Conservation (phyloP, 2,888 invertebrate species). For the Lycaena phlaeas region DNA sequence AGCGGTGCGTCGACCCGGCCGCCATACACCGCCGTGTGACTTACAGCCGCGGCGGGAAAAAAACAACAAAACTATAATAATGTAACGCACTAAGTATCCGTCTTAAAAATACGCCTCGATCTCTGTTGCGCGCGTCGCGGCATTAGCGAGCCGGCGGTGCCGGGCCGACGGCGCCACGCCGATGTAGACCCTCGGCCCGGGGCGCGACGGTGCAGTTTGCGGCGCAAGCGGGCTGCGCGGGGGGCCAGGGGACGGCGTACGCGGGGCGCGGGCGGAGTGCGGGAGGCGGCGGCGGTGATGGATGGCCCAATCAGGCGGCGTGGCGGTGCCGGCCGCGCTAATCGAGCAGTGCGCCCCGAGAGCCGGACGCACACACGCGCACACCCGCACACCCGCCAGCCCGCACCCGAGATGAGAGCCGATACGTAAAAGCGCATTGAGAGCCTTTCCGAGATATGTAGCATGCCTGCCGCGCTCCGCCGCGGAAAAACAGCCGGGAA, state of each 20-base stretch:
- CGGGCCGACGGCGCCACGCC: no score
- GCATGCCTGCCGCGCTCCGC: conserved; percentile 21
- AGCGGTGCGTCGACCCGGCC: conserved; percentile 61
- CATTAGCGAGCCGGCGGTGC: conserved; percentile 46
- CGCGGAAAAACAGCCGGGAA: conserved; percentile 50
- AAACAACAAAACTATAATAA: conserved; percentile 66
- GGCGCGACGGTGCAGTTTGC: conserved; percentile 9
- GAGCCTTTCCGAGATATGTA: conserved; percentile 39
- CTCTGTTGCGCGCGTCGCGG: conserved; percentile 55
- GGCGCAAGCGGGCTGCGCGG: conserved; percentile 13
- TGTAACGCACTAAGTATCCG: conserved; percentile 70
- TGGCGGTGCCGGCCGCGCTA: conserved; percentile 64
- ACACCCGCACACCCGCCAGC: conserved; percentile 13
- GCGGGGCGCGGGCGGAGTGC: conserved; percentile 41
- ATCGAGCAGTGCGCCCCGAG: conserved; percentile 62
- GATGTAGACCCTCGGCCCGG: no score
- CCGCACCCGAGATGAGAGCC: conserved; percentile 18
- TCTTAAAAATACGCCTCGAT: conserved; percentile 68
- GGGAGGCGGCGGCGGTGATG: conserved; percentile 63
- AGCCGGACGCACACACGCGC: conserved; percentile 50
- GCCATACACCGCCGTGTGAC: conserved; percentile 55
- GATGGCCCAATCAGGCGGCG: conserved; percentile 74
- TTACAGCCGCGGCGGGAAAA: conserved; percentile 56
- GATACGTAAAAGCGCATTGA: conserved; percentile 52
- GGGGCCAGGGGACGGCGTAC: conserved; percentile 30